Conservation (phyloP, 2,797 vertebrate species). For the Lerista edwardsae region DNA sequence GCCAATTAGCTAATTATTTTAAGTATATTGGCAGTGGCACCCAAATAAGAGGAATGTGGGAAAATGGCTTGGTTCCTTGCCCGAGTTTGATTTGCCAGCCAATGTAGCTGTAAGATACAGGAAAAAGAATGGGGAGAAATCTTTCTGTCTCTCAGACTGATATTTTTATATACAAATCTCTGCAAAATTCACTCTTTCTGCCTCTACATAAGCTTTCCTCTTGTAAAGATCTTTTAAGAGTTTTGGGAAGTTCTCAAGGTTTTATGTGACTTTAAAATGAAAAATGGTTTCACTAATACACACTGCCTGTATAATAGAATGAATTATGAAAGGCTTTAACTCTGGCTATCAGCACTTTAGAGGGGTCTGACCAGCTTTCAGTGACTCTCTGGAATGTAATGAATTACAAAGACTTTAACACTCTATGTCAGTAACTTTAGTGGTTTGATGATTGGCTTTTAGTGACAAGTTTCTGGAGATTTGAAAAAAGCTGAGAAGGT, state of each 20-base stretch:
- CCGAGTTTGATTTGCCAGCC: background rate
- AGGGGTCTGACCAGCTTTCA: slow-evolving; percentile 38
- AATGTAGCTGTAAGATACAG: background rate
- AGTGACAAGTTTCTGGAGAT: slow-evolving; percentile 11
- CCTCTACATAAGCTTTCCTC: slow-evolving; percentile 53
- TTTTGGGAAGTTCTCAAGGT: slow-evolving; percentile 49
- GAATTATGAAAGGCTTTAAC: slow-evolving; percentile 51
- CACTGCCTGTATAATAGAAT: slow-evolving; percentile 31
- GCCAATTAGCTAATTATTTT: background rate
- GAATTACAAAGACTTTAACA: slow-evolving; percentile 40
- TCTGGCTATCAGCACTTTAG: slow-evolving; percentile 38
- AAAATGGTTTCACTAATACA: slow-evolving; percentile 46
- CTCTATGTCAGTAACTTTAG: slow-evolving; percentile 42
- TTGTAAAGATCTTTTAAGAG: slow-evolving; percentile 20
- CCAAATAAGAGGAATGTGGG: background rate
- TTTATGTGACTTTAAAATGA: slow-evolving; percentile 48
- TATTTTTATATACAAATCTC: slow-evolving; percentile 23
- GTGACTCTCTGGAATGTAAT: slow-evolving; percentile 32
- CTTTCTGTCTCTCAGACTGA: background rate
- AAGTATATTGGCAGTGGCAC: background rate
- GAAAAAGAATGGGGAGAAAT: background rate
- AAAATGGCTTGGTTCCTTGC: background rate
- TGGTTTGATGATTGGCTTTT: slow-evolving; percentile 22
- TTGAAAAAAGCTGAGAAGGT: background rate
- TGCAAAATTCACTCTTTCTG: slow-evolving; percentile 32